Evolutionary conservation across 2,797 vertebrate species (phyloP).

Genomic region (Sebastes taczanowskii): DNA sequence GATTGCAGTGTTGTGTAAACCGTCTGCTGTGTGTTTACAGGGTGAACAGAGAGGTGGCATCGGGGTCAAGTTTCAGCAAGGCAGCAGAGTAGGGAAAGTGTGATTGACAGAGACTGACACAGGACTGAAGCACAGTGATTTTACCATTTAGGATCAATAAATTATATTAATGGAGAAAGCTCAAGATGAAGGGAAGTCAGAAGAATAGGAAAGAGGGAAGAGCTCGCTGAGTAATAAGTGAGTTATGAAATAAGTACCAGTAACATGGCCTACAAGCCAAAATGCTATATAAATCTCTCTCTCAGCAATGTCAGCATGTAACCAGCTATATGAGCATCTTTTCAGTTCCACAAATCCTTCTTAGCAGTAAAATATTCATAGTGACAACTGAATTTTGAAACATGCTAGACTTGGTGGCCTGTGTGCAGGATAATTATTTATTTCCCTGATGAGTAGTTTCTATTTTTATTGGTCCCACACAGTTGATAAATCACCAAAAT

Average conservation of each 20-base stretch:
- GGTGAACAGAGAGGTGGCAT: conserved; percentile 12
- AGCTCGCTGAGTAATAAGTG: background rate
- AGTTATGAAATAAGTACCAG: background rate
- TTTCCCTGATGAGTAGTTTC: background rate
- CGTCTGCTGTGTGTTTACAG: conserved; percentile 27
- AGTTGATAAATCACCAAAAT: background rate
- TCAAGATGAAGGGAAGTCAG: background rate
- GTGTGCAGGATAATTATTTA: background rate
- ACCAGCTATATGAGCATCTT: background rate
- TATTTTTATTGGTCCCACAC: background rate
- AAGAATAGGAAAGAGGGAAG: background rate
- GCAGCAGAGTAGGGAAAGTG: background rate
- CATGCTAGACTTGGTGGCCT: background rate
- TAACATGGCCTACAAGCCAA: background rate
- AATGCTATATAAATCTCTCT: background rate
- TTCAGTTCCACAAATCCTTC: background rate
- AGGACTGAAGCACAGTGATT: background rate
- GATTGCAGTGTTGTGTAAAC: conserved; percentile 60
- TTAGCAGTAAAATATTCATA: background rate
- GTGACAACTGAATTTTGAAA: background rate
- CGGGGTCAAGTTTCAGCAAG: conserved; percentile 23
- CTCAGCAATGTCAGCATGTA: background rate
- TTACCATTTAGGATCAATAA: background rate
- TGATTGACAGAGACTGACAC: background rate
- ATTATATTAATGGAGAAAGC: background rate